Evolutionary conservation across 2,113 vertebrate species (phyloP).

Genomic region (Laticauda colubrina): DNA sequence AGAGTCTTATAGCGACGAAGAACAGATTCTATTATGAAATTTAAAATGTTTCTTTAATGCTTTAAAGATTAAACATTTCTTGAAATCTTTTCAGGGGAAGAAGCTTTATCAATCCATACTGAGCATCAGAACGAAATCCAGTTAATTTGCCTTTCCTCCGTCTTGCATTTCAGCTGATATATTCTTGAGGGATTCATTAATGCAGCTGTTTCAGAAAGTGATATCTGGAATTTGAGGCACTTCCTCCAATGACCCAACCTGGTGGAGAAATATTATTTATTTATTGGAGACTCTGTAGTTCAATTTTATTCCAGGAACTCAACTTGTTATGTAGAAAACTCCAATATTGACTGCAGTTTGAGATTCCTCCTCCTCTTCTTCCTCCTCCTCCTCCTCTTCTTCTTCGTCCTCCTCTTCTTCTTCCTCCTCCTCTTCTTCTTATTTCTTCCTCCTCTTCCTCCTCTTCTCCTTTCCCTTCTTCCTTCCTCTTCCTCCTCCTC

Average conservation of each 20-base stretch:
- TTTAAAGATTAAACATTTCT: neutral
- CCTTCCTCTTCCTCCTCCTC: too few relatives aligned
- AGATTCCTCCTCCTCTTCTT: neutral
- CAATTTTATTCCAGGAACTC: neutral
- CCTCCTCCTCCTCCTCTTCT: too few relatives aligned
- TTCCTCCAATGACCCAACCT: neutral
- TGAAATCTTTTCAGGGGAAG: neutral
- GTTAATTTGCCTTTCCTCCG: neutral
- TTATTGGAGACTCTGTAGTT: neutral
- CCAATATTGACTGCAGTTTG: neutral
- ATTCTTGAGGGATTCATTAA: neutral
- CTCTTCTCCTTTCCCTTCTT: too few relatives aligned
- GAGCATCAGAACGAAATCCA: neutral
- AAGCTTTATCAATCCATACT: neutral
- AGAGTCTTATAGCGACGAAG: neutral
- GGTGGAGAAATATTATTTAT: neutral
- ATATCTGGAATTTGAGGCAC: neutral
- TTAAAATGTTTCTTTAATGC: slow-evolving; percentile 17
- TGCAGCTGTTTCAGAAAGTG: neutral
- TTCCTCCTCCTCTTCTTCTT: too few relatives aligned
- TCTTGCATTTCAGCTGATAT: neutral
- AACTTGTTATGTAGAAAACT: neutral
- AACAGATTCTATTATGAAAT: slow-evolving; percentile 38
- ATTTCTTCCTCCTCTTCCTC: too few relatives aligned
- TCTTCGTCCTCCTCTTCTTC: too few relatives aligned